Evolutionary conservation across 2,113 vertebrate species (phyloP).

Genomic region (Zosterops japonicus): DNA sequence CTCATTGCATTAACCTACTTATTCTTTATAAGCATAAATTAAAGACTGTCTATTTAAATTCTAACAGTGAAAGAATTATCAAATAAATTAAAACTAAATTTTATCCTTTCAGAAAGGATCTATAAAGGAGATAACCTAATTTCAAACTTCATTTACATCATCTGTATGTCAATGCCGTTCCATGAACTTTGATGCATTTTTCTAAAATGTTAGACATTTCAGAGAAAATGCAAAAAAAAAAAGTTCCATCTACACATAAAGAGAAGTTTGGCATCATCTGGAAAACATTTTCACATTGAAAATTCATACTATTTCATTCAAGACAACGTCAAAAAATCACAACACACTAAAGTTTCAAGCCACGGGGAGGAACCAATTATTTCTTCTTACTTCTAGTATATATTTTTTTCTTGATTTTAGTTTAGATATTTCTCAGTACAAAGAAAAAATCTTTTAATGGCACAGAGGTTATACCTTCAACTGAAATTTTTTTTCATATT

Average conservation of each 20-base stretch:
- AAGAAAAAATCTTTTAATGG: neutral
- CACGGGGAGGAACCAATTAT: neutral
- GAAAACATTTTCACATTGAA: neutral
- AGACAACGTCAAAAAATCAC: neutral
- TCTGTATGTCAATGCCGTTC: neutral
- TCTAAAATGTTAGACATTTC: neutral
- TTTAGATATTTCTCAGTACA: neutral
- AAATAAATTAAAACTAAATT: neutral
- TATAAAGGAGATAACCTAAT: neutral
- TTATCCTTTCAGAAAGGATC: neutral
- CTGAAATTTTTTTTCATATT: neutral
- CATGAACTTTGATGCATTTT: neutral
- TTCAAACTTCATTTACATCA: neutral
- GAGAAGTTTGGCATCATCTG: no score
- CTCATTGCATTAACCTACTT: neutral
- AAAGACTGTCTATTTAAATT: neutral
- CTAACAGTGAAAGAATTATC: neutral
- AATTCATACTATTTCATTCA: neutral
- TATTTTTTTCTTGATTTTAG: neutral
- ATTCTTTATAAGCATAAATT: neutral
- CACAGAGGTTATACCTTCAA: neutral
- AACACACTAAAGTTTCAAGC: neutral
- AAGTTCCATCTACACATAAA: neutral
- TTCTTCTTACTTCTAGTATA: neutral
- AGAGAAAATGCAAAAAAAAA: neutral